A percentile compares a stretch with the other conserved stretches of the same genome.
Evolutionary conservation across 2,888 invertebrate species (phyloP).

Genomic region (Conomelus anceps): DNA sequence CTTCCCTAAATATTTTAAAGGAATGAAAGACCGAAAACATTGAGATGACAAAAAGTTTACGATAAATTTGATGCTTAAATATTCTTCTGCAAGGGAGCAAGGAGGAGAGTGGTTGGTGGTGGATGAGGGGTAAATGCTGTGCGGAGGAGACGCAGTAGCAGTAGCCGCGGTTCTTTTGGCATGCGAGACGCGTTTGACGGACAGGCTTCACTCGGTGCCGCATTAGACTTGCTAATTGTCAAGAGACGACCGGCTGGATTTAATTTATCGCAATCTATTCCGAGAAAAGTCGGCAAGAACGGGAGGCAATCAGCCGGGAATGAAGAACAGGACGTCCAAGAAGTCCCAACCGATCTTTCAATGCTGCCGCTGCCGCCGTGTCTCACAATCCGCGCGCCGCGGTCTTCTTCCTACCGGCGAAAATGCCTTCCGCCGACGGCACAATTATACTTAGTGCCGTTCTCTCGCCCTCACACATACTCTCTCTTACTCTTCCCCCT

Average conservation of each 20-base stretch:
- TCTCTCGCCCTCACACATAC: neutral
- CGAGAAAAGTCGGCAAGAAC: neutral
- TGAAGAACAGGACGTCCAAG: neutral
- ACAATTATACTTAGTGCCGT: neutral
- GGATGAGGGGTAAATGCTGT: too few relatives aligned
- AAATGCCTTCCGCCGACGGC: neutral
- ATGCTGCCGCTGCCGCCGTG: neutral
- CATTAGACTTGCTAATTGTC: neutral
- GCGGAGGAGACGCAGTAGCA: too few relatives aligned
- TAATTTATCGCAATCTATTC: constrained; percentile 27
- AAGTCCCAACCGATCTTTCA: neutral
- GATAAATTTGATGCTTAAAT: neutral
- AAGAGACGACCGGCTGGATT: neutral
- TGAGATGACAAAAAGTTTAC: neutral
- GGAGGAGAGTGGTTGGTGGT: too few relatives aligned
- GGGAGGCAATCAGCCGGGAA: neutral
- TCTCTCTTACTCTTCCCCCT: neutral
- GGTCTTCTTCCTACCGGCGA: too few relatives aligned
- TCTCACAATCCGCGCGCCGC: too few relatives aligned
- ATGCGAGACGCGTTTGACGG: neutral
- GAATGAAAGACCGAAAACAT: neutral
- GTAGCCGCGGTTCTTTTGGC: neutral
- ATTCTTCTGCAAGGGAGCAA: too few relatives aligned
- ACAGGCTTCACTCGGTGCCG: neutral
- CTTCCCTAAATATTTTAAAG: too few relatives aligned